Evolutionary conservation across 2,888 invertebrate species (phyloP), one percentile per base, ranked within the genome.

Genomic region (Drosophila cognata): DNA sequence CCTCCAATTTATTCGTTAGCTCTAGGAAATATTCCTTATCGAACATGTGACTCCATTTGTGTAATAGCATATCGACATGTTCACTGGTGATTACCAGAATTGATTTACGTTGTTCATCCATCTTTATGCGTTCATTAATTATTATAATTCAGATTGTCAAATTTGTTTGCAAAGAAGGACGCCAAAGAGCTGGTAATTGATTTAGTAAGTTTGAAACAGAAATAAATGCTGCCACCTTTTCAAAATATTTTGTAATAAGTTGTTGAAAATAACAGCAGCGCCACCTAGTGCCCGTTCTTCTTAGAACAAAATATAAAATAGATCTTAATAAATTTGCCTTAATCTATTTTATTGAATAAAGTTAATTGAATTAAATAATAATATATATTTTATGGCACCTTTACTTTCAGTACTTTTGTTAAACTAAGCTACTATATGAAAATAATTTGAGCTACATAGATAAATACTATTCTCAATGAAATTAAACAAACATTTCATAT

Each of bases 21-120:
- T 90, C 84, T 5, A 77, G 69, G 41, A 91, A 92, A 1, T 86
- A 81, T 8, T 88, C 82, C 1, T 76, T 53, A 38, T 91, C 90
- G 38, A 93, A 93, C 56, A 92, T 89, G 36, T 82, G 76, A 11
- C 66, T 69, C 93, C 93, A 93, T 56, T 92, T 86, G 1, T 69
- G 46, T 3, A 81, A 74, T 33, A 93, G 73, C 21, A 81, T 74
- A 1, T 84, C 77, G 0, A 92, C 81, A 64, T 89, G 82, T 25
- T 82, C 74, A 1, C 79, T 72, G 0, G 92, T 92, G 6, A 91
- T 67, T 10, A 77, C 67, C 59, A 91, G 74, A 67, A 93, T 91
- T 3, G 56, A 38, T 59, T 84, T 71, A 63, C 53, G 79, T 78
- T 58, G 33, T 2, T 68, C 41, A 16, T 53, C 66, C 81, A 81